phyloP scores from a whole-genome alignment of 2,113 vertebrate species.

The Neodontobutis hainanensis region DNA sequence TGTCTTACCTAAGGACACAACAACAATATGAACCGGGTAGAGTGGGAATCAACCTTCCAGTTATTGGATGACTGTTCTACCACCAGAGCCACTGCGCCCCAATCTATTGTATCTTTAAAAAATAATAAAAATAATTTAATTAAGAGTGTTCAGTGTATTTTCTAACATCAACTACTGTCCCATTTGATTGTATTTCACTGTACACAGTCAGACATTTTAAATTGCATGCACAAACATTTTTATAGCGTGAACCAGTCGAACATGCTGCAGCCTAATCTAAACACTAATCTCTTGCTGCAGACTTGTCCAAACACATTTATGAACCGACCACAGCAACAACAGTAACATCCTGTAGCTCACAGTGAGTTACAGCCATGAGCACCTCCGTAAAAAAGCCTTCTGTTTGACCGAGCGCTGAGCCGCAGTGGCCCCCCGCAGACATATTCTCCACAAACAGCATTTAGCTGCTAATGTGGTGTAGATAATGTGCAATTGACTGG shows the following conservation, averaged over 20 bases:
- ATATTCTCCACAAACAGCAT: constrained; percentile 67
- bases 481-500: constrained; percentile 91
- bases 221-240: not conserved
- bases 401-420: not conserved
- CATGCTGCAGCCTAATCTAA: constrained; percentile 5
- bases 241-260: not conserved
- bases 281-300: not conserved
- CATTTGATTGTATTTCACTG: not conserved
- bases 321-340: not conserved
- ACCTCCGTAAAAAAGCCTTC: no score
- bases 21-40: no score
- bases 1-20: no score
- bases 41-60: no score
- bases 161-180: no score
- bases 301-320: constrained; percentile 6
- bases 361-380: not conserved
- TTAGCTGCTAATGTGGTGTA: constrained; percentile 87
- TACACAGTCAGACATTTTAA: not conserved
- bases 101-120: no score
- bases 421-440: constrained; percentile 30
- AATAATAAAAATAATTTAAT: no score
- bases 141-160: no score
- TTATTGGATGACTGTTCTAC: no score
- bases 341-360: not conserved
- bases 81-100: no score